Evolutionary conservation across 1,140 invertebrate species (phyloP).

Genomic region (Musca vetustissima): DNA sequence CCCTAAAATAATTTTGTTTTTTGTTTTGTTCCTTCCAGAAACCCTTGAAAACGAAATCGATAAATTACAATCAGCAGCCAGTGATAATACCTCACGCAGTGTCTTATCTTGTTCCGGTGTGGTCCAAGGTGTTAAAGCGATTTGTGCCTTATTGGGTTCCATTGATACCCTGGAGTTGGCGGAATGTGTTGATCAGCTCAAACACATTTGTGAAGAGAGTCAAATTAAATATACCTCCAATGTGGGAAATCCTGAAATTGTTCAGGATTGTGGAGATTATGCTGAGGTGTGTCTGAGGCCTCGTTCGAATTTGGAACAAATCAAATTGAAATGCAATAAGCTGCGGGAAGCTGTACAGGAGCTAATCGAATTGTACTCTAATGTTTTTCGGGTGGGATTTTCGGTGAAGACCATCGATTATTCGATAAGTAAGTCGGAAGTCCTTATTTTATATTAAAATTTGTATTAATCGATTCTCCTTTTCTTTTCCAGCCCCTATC

Average conservation of each 20-base stretch:
- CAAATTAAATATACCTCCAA: conserved; percentile 40
- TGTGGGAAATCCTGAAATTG: conserved; percentile 52
- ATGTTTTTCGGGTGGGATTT: conserved; percentile 84
- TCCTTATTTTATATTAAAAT: background rate
- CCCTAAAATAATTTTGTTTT: background rate
- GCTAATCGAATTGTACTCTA: conserved; percentile 78
- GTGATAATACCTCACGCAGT: conserved; percentile 61
- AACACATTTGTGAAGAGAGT: conserved; percentile 62
- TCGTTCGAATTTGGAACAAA: conserved; percentile 60
- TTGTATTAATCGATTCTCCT: background rate
- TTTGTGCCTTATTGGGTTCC: conserved; percentile 83
- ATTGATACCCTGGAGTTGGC: conserved; percentile 85
- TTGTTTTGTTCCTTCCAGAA: conserved; percentile 57
- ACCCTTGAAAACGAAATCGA: conserved; percentile 81
- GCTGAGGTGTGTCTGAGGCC: conserved; percentile 63
- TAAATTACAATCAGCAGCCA: conserved; percentile 67
- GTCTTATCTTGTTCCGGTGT: conserved; percentile 62
- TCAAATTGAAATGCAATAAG: conserved; percentile 66
- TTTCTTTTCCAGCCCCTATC: conserved; percentile 61
- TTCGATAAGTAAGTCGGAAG: conserved; percentile 41
- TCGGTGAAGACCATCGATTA: conserved; percentile 47
- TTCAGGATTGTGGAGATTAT: conserved; percentile 62
- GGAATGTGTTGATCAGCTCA: conserved; percentile 71
- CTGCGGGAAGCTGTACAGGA: conserved; percentile 72
- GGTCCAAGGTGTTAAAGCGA: conserved; percentile 87